phyloP scores from a whole-genome alignment of 2,888 invertebrate genomes.

The Leucoptera coffeella region DNA sequence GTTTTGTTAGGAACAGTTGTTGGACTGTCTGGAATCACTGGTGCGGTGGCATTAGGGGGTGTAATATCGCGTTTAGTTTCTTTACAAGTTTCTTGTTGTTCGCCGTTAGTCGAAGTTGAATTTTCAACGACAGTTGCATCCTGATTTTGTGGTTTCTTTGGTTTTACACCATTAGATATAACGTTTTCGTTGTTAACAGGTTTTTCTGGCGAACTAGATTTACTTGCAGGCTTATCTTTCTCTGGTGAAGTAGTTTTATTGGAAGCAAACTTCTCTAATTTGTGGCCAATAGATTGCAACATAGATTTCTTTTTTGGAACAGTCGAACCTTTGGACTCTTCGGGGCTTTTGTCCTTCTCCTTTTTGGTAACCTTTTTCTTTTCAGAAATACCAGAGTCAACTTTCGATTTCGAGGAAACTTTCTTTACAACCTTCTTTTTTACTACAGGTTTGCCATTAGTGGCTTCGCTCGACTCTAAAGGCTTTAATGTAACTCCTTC shows the following conservation, averaged over 20 bases:
- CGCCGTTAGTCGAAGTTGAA: conserved; percentile 53
- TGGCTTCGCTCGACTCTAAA: conserved; percentile 13
- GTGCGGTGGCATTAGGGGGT: conserved; percentile 60
- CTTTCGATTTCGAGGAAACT: conserved; percentile 40
- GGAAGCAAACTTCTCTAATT: conserved; percentile 63
- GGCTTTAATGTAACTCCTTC: conserved; percentile 17
- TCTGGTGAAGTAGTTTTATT: conserved; percentile 42
- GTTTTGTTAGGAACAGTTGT: conserved; percentile 48
- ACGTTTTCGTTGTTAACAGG: conserved; percentile 14
- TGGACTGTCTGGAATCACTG: conserved; percentile 22
- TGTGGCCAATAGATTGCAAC: conserved; percentile 71
- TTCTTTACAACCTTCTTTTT: conserved; percentile 42
- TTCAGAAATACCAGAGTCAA: conserved; percentile 20
- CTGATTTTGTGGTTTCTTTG: conserved; percentile 34
- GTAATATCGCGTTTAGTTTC: conserved; percentile 68
- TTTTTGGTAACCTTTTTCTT: conserved; percentile 41
- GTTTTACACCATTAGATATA: conserved; percentile 12
- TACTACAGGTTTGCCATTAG: conserved; percentile 26
- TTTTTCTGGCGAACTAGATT: conserved; percentile 45
- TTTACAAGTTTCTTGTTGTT: conserved; percentile 57
- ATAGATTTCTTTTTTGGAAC: conserved; percentile 59
- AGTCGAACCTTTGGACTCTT: conserved; percentile 20
- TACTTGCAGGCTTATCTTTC: conserved; percentile 40
- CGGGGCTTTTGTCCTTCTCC: conserved; percentile 25
- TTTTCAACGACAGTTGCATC: conserved; percentile 58